phyloP scores from a whole-genome alignment of 2,113 vertebrate species.

The Xenus cinereus region DNA sequence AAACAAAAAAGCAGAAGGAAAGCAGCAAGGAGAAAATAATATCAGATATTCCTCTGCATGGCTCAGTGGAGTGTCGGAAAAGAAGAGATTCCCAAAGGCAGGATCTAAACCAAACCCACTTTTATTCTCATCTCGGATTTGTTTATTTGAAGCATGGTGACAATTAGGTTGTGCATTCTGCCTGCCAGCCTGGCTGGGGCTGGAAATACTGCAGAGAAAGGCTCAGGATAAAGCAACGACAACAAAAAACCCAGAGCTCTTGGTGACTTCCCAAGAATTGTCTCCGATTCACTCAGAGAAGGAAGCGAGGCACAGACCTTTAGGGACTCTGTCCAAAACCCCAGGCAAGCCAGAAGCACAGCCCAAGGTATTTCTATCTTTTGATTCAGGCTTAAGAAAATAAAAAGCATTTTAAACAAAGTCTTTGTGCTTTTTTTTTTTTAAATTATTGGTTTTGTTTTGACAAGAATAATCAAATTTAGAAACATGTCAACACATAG shows the following conservation, averaged over 20 bases:
- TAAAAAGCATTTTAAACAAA: neutral
- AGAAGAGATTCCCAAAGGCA: neutral
- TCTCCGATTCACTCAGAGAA: neutral
- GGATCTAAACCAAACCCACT: neutral
- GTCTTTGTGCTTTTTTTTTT: neutral
- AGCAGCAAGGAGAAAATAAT: neutral
- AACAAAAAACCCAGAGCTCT: neutral
- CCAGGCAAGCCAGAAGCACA: neutral
- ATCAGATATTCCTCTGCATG: neutral
- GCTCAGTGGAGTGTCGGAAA: neutral
- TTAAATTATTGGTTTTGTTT: neutral
- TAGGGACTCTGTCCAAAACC: neutral
- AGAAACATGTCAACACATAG: neutral
- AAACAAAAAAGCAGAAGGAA: neutral
- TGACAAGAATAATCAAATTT: neutral
- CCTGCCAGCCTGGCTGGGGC: neutral
- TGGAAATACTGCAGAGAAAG: neutral
- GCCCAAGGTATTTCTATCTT: neutral
- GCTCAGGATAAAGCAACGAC: neutral
- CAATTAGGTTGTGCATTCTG: neutral
- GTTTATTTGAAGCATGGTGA: neutral
- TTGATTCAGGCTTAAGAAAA: neutral
- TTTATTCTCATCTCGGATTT: neutral
- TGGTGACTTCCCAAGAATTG: neutral
- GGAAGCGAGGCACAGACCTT: neutral